phyloP scores from a whole-genome alignment of 35 echinoderm and acorn worm species.

The Eucidaris tribuloides region DNA sequence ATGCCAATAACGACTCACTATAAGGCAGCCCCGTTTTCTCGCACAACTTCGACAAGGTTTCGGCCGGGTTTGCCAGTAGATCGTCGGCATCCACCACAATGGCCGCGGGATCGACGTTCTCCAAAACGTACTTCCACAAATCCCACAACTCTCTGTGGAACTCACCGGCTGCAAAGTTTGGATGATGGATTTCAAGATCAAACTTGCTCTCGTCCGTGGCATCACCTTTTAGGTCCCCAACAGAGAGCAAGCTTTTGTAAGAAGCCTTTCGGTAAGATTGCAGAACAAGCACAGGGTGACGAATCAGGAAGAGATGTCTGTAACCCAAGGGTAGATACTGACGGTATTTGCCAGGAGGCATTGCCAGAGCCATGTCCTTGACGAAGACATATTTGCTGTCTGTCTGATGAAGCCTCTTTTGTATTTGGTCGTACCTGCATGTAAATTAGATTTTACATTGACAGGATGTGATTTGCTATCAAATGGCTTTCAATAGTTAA shows the following conservation, averaged over 20 bases:
- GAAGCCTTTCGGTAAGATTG: background rate
- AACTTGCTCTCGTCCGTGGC: background rate
- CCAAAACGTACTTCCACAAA: constrained; percentile 9
- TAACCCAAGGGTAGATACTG: background rate
- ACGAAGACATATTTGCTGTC: too few species aligned
- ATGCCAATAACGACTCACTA: constrained; percentile 6
- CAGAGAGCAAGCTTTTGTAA: background rate
- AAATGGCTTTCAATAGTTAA: too few species aligned
- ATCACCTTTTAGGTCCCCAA: background rate
- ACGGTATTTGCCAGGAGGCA: too few species aligned
- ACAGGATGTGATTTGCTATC: too few species aligned
- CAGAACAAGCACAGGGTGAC: background rate
- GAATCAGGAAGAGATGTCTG: background rate
- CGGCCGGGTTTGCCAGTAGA: constrained; percentile 33
- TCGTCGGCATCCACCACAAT: constrained; percentile 50
- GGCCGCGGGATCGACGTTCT: constrained; percentile 1
- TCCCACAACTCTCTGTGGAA: constrained; percentile 26
- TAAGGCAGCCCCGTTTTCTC: constrained; percentile 1
- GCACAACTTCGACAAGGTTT: constrained; percentile 27
- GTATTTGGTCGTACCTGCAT: too few species aligned
- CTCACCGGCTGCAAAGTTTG: background rate
- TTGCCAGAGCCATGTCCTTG: too few species aligned
- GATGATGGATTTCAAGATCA: background rate
- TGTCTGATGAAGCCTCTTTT: too few species aligned
- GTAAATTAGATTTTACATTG: too few species aligned